These are phyloP conservation scores for Lochmaea crataegi DNA, from an alignment of 2,888 invertebrate species.

Conservation along the genomic window DNA sequence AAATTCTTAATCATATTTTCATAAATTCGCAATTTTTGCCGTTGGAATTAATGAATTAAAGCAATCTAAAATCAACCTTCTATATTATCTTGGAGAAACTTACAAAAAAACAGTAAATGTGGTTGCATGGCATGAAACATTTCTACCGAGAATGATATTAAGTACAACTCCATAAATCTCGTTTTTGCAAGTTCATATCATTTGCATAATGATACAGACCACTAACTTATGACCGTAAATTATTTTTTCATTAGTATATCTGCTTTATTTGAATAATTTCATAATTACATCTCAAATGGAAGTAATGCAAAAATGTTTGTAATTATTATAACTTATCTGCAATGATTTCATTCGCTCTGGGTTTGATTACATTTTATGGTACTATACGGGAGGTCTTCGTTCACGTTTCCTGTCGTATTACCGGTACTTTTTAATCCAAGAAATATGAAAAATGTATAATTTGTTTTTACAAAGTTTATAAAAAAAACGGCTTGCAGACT, in stretches of 20 bases:
- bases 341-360: background rate
- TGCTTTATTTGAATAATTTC: conserved; percentile 34
- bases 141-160: conserved; percentile 34
- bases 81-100: too few relatives aligned
- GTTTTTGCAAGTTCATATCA: conserved; percentile 43
- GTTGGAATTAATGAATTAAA: too few relatives aligned
- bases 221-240: conserved; percentile 42
- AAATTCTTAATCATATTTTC: too few relatives aligned
- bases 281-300: conserved; percentile 18
- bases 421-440: too few relatives aligned
- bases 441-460: too few relatives aligned
- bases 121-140: conserved; percentile 21
- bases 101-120: background rate
- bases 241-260: conserved; percentile 33
- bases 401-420: too few relatives aligned
- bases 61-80: too few relatives aligned
- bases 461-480: too few relatives aligned
- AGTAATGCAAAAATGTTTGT: conserved; percentile 13
- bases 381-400: background rate
- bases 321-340: background rate
- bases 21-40: too few relatives aligned
- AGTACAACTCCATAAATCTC: conserved; percentile 41
- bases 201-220: conserved; percentile 45
- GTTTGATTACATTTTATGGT: conserved; percentile 2
- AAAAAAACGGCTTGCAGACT: too few relatives aligned